Percentiles rank a stretch among this genome's conserved stretches.
Conservation (phyloP, 2,113 vertebrate species). For the Amphiprion percula region DNA sequence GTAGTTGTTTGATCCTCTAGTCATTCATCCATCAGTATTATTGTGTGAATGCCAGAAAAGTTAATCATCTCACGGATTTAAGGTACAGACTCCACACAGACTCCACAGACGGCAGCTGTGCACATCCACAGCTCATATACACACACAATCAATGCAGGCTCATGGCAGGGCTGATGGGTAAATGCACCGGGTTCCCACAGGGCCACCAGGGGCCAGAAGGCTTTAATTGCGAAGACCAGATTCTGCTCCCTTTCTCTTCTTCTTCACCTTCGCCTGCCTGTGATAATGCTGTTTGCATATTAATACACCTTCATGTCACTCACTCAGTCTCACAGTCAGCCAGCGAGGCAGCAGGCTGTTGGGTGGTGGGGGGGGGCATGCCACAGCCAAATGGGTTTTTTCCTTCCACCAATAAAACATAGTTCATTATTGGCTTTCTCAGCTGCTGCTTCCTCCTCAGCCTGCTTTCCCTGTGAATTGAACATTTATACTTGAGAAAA, state of each 20-base stretch:
- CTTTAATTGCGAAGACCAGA: constrained; percentile 93
- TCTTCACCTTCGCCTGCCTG: constrained; percentile 84
- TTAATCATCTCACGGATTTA: constrained; percentile 12
- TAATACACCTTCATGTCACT: constrained; percentile 91
- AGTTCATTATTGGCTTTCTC: constrained; percentile 62
- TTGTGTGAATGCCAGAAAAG: constrained; percentile 28
- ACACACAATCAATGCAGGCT: constrained; percentile 92
- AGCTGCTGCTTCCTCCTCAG: constrained; percentile 45
- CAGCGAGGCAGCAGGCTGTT: constrained; percentile 55
- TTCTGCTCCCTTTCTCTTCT: constrained; percentile 84
- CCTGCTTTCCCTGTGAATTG: constrained; percentile 28
- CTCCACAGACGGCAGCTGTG: constrained; percentile 2
- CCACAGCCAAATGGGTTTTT: constrained; percentile 66
- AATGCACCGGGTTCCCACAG: constrained; percentile 90
- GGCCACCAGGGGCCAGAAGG: constrained; percentile 86
- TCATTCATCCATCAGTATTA: constrained; percentile 12
- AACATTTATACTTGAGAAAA: constrained; percentile 44
- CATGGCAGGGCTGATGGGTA: constrained; percentile 93
- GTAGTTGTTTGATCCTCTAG: constrained; percentile 5
- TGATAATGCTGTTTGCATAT: constrained; percentile 92
- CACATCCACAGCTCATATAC: constrained; percentile 49
- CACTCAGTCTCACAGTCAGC: constrained; percentile 77
- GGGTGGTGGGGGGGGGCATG: constrained; percentile 4
- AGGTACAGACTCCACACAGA: constrained; percentile 21
- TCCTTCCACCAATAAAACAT: constrained; percentile 55